Base-by-base conservation (phyloP, 2,888 invertebrate genomes). In the Cremastobaeus sp. region DNA sequence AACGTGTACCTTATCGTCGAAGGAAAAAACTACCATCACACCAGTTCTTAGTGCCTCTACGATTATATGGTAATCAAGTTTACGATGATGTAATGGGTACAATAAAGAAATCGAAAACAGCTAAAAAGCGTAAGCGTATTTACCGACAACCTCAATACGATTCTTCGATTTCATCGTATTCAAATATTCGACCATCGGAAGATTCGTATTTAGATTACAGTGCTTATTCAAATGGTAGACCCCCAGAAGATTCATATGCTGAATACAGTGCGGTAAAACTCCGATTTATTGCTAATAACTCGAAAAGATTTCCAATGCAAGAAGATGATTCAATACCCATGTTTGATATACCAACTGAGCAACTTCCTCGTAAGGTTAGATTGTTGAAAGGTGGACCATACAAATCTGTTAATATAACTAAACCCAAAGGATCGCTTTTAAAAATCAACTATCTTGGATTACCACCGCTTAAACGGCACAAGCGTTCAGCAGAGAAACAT, bases 81-180 rank as follows among this genome's bases (percentile, higher is more conserved):
- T 87, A 87, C 72, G 84, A 87, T 17, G 88, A 87, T 39, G 86
- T 87, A 0, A 86, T 87, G 85, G 85, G 84, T 0, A 86, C 82
- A 1, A 87, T 87, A 8, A 82, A 82, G 48, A 83, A 85, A 72
- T 70, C 81, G 9, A 79, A 79, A 11, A 77, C 66, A 5, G 25
- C 54, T 1, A 39, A 12, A 28, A 71, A 62, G 35, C 34, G 35
- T 1, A 71, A 45, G 45, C 28, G 35, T 32, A 8, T 11, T n/a
- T 15, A 41, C 17, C 30, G 8, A 41, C 15, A 45, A 20, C 48
- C n/a, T 30, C 0, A 30, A 5, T 2, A 11, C 0, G 32, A 21
- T 11, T 37, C 35, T 9, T 47, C 45, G 15, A 17, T n/a, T n/a
- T n/a, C n/a, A n/a, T n/a, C n/a, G n/a, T n/a, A n/a, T n/a, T n/a